These are phyloP conservation scores for Neuroterus valhalla DNA, from an alignment of 1,140 invertebrate species.

Conservation along the genomic window DNA sequence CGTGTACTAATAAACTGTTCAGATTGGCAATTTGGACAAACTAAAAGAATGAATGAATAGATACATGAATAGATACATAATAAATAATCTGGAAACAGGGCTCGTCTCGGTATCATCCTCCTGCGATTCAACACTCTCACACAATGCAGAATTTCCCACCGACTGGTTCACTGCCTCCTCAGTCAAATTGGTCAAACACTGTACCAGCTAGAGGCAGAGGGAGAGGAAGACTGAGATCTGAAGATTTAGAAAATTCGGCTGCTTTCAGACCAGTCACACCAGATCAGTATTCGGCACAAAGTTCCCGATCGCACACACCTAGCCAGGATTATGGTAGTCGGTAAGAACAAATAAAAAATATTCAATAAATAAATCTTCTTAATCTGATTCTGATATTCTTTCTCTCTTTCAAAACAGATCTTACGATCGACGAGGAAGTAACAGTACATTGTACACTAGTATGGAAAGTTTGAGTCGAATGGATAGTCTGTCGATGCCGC, in stretches of 20 bases:
- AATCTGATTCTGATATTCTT: not conserved
- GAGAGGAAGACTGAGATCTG: slow-evolving; percentile 73
- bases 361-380: too few species aligned
- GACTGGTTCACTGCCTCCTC: slow-evolving; percentile 57
- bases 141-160: slow-evolving; percentile 68
- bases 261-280: slow-evolving; percentile 74
- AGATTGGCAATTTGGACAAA: too few species aligned
- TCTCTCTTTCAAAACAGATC: slow-evolving; percentile 45
- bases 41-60: slow-evolving; percentile 21
- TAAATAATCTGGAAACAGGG: slow-evolving; percentile 50
- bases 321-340: slow-evolving; percentile 70
- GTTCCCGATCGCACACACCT: slow-evolving; percentile 75
- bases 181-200: slow-evolving; percentile 73
- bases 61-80: not conserved
- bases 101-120: slow-evolving; percentile 58
- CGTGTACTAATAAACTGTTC: too few species aligned
- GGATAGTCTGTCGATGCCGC: slow-evolving; percentile 65
- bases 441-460: slow-evolving; percentile 73
- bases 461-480: slow-evolving; percentile 71
- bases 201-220: slow-evolving; percentile 73
- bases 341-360: slow-evolving; percentile 46
- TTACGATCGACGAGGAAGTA: slow-evolving; percentile 71
- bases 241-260: slow-evolving; percentile 65
- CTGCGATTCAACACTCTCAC: slow-evolving; percentile 64
- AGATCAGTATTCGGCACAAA: slow-evolving; percentile 73